These are phyloP conservation scores for Cephonodes hylas DNA, from an alignment of 2,888 invertebrate species.

Conservation along the genomic window DNA sequence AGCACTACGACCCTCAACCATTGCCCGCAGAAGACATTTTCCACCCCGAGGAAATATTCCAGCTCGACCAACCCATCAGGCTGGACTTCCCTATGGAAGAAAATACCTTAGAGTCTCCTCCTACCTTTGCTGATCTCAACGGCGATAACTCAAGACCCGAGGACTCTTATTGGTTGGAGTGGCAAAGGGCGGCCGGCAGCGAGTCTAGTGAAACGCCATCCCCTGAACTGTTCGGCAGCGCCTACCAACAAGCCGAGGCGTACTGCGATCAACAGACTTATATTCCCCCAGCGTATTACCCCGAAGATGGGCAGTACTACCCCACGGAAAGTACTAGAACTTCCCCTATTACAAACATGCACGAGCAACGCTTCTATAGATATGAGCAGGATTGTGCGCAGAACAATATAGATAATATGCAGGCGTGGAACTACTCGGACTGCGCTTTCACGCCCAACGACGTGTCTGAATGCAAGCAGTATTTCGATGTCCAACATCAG, in stretches of 20 bases:
- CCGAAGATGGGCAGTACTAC: slow-evolving; percentile 71
- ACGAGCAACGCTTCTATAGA: slow-evolving; percentile 65
- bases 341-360: slow-evolving; percentile 57
- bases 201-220: slow-evolving; percentile 81
- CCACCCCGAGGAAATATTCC: slow-evolving; percentile 89
- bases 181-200: slow-evolving; percentile 72
- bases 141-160: slow-evolving; percentile 85
- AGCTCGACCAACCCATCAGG: slow-evolving; percentile 86
- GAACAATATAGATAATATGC: slow-evolving; percentile 54
- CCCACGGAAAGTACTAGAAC: slow-evolving; percentile 59
- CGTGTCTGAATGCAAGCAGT: slow-evolving; percentile 58
- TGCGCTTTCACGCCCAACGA: slow-evolving; percentile 61
- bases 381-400: slow-evolving; percentile 64
- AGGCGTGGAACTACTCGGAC: slow-evolving; percentile 64
- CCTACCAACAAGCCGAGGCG: slow-evolving; percentile 64
- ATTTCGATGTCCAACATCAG: slow-evolving; percentile 60
- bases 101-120: slow-evolving; percentile 82
- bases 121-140: slow-evolving; percentile 86
- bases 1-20: slow-evolving; percentile 82
- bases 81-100: slow-evolving; percentile 82
- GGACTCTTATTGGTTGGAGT: slow-evolving; percentile 81
- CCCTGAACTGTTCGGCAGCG: slow-evolving; percentile 74
- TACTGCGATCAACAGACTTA: slow-evolving; percentile 69
- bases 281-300: slow-evolving; percentile 62
- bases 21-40: slow-evolving; percentile 85